phyloP scores from a whole-genome alignment of 2,888 invertebrate species.

The Desoria tigrina region DNA sequence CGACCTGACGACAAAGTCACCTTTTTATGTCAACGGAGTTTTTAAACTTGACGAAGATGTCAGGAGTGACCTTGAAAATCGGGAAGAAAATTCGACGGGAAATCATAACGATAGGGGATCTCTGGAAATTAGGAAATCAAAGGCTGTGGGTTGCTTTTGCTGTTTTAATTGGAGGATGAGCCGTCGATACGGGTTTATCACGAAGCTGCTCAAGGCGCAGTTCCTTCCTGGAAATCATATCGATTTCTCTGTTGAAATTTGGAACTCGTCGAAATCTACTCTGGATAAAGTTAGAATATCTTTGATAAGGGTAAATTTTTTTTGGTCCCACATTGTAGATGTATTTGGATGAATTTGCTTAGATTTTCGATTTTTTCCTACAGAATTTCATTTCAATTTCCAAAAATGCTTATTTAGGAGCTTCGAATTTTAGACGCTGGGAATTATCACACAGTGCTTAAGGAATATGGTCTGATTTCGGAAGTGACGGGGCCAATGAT shows the following conservation, averaged over 20 bases:
- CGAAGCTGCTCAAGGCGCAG: not conserved
- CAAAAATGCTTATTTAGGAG: slow-evolving; percentile 6
- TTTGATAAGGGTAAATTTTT: slow-evolving; percentile 26
- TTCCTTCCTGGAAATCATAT: slow-evolving; percentile 25
- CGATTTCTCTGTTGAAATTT: slow-evolving; percentile 32
- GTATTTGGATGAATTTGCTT: not conserved
- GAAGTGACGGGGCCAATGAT: slow-evolving; percentile 23
- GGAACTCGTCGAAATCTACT: slow-evolving; percentile 26
- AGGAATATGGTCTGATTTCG: slow-evolving; percentile 10
- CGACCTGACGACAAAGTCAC: not conserved
- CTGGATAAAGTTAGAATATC: slow-evolving; percentile 28
- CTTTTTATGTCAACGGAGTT: slow-evolving; percentile 13
- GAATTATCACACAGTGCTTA: slow-evolving; percentile 2
- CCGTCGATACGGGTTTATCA: slow-evolving; percentile 4
- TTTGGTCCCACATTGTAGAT: not conserved
- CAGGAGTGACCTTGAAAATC: too few species aligned
- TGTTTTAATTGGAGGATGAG: slow-evolving; percentile 10
- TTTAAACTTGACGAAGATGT: not conserved
- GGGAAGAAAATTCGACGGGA: not conserved
- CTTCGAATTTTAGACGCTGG: not conserved
- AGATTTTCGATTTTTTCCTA: too few species aligned
- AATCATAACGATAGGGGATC: not conserved
- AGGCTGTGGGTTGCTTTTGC: slow-evolving; percentile 7
- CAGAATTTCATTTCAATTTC: not conserved
- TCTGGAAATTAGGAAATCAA: slow-evolving; percentile 2